Evolutionary conservation across 2,113 vertebrate species (phyloP).

Genomic region (Triplophysa dalaica): DNA sequence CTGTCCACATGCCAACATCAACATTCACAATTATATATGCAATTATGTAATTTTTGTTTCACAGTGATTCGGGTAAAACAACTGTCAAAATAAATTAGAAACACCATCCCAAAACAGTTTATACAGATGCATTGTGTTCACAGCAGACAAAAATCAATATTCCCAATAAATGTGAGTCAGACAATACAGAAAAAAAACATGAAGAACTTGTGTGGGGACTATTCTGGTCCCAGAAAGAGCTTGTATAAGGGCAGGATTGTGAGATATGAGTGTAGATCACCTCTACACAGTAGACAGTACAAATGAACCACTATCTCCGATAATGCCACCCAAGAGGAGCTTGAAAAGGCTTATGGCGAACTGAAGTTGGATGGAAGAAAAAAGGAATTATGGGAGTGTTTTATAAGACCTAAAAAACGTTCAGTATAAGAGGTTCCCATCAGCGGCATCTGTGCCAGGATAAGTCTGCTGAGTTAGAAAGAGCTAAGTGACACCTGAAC

Average conservation of each 20-base stretch:
- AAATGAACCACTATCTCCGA: conserved; percentile 32
- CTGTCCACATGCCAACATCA: too few relatives aligned
- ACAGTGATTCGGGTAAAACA: too few relatives aligned
- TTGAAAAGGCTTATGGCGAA: conserved; percentile 27
- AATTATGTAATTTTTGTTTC: too few relatives aligned
- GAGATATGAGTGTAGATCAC: conserved; percentile 22
- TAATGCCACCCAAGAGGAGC: conserved; percentile 22
- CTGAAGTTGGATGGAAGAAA: conserved; percentile 2
- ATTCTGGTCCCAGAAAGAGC: background rate
- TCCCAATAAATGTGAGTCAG: background rate
- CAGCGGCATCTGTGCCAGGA: conserved; percentile 26
- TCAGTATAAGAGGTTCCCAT: conserved; percentile 4
- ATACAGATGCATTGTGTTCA: too few relatives aligned
- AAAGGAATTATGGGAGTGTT: conserved; percentile 22
- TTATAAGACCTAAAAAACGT: conserved; percentile 21
- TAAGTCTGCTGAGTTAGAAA: background rate
- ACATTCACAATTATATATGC: too few relatives aligned
- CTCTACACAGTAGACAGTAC: conserved; percentile 33
- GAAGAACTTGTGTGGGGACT: background rate
- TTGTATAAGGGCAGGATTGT: conserved; percentile 1
- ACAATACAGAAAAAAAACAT: background rate
- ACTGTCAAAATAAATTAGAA: too few relatives aligned
- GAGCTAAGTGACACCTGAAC: conserved; percentile 34
- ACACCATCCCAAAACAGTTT: too few relatives aligned
- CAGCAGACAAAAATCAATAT: too few relatives aligned